Conservation (phyloP, 2,113 vertebrate genomes). For the Rafetus swinhoei region DNA sequence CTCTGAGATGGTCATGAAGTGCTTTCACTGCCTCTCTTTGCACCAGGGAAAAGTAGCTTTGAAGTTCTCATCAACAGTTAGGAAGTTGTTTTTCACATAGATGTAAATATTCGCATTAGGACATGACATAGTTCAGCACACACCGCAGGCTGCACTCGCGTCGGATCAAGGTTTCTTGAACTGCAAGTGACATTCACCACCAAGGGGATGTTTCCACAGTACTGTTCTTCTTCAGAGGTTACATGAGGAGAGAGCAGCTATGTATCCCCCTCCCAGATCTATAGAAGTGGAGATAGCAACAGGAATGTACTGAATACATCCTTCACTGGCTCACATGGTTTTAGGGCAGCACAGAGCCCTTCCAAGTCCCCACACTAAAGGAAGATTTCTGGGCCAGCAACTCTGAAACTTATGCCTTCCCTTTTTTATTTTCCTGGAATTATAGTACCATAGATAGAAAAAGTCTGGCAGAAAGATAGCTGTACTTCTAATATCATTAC, state of each 20-base stretch:
- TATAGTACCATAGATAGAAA: background rate
- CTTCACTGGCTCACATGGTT: background rate
- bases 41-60: too few relatives aligned
- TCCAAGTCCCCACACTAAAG: background rate
- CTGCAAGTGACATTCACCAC: too few relatives aligned
- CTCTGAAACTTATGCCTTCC: background rate
- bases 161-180: too few relatives aligned
- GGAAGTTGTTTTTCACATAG: too few relatives aligned
- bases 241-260: background rate
- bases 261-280: background rate
- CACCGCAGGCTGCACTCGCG: too few relatives aligned
- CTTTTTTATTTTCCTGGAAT: background rate
- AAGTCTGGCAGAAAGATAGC: background rate
- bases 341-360: background rate
- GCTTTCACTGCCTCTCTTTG: too few relatives aligned
- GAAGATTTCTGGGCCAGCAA: background rate
- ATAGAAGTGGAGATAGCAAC: background rate
- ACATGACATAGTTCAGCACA: too few relatives aligned
- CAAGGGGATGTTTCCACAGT: too few relatives aligned
- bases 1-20: too few relatives aligned
- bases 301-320: background rate
- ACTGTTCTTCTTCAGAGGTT: background rate
- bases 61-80: too few relatives aligned
- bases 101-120: too few relatives aligned
- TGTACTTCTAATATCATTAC: background rate